Conservation (phyloP, 2,888 invertebrate genomes). For the Acrobasis repandana region DNA sequence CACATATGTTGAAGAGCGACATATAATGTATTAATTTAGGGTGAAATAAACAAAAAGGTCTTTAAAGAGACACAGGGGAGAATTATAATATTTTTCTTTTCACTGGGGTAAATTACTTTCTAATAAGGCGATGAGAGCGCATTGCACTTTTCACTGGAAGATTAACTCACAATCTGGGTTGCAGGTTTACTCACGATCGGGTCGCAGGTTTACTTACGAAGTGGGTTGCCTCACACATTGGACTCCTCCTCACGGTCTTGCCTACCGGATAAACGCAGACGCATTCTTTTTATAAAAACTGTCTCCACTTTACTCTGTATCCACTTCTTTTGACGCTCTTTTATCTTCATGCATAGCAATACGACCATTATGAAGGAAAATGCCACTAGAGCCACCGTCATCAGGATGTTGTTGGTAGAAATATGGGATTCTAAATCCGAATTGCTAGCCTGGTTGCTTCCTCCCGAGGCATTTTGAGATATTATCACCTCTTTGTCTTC, state of each 20-base stretch:
- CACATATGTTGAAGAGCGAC: no score
- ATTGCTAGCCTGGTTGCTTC: neutral
- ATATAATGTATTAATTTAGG: no score
- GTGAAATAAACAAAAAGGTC: no score
- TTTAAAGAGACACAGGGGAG: no score
- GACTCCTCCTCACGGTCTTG: neutral
- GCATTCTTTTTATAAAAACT: constrained; percentile 1
- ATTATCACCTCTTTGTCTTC: no score
- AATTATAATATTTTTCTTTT: no score
- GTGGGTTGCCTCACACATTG: constrained; percentile 19
- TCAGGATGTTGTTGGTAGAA: neutral
- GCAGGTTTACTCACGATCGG: no score
- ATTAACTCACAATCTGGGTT: neutral
- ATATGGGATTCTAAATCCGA: neutral
- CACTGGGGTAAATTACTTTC: no score
- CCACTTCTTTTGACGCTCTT: neutral
- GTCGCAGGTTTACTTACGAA: no score
- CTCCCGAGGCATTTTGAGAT: no score
- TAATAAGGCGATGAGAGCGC: no score
- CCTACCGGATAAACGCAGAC: neutral
- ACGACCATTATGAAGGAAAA: neutral
- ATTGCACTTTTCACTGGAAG: no score
- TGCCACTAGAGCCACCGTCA: neutral
- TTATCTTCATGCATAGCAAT: neutral
- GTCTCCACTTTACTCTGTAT: neutral